Base-by-base conservation (phyloP, 2,113 vertebrate genomes). In the Phalacrocorax aristotelis region DNA sequence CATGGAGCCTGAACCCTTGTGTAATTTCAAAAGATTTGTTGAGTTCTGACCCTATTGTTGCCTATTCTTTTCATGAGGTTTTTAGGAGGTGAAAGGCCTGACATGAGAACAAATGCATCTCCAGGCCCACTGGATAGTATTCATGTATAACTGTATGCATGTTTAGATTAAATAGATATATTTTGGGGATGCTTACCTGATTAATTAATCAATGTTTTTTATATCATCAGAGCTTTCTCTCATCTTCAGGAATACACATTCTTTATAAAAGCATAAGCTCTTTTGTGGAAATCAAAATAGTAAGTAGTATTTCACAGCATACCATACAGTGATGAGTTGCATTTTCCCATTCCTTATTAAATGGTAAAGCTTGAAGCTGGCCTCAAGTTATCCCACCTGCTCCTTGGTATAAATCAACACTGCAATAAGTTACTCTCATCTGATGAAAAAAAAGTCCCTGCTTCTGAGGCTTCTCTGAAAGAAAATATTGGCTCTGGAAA, bases 371-470 rank as follows among this genome's bases (percentile, higher is more conserved):
- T 90, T 95, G 77, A 69, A 83, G 83, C 4, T 92, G 80, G 69
- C 72, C 95, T 91, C 83, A 84, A 96, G 92, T 96, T 93, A 92
- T 96, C 81, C 71, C 80, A 76, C 81, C 81, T 91, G 69, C 91
- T 91, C 77, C 78, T 91, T 82, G 74, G 57, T 96, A 84, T 94
- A 96, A 96, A 94, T 93, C 91, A 93, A 79, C 87, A 83, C 34
- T 84, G 69, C 52, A 93, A 48, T 68, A 92, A 91, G 60, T 91
- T 83, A 81, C 64, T 89, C 71, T 83, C 48, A 75, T 22, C 42
- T 84, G 80, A 89, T 88, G 72, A 82, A 90, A 62, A 64, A 69
- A 51, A 90, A n/a, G 34, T 62, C 60, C 69, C 38, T 3, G 36
- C 64, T 90, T 88, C 71, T 92, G 58, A 93, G 62, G 75, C 62